Evolutionary conservation across 1,140 invertebrate genomes (phyloP).

Genomic region (Bombus vancouverensis): DNA sequence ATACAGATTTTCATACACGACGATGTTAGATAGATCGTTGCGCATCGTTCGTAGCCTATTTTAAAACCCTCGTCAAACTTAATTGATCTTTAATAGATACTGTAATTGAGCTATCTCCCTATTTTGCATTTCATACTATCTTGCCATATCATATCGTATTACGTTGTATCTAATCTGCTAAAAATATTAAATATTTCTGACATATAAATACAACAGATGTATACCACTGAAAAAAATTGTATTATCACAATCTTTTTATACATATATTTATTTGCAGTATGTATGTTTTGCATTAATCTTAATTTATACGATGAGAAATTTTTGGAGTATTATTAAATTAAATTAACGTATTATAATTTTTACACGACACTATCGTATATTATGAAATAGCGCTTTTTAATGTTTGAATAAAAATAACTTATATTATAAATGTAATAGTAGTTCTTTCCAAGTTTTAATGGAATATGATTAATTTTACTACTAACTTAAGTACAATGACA

Average conservation of each 20-base stretch:
- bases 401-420: not conserved
- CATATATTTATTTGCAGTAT: too few species aligned
- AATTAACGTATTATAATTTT: too few species aligned
- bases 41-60: not conserved
- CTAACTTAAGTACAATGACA: not conserved
- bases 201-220: not conserved
- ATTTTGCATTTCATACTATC: not conserved
- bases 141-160: not conserved
- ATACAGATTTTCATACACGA: not conserved
- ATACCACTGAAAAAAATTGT: not conserved
- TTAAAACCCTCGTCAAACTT: not conserved
- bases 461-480: not conserved
- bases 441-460: too few species aligned
- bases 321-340: too few species aligned
- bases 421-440: not conserved
- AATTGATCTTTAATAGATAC: not conserved
- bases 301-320: too few species aligned
- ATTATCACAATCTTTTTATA: too few species aligned
- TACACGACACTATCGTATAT: too few species aligned
- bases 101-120: not conserved
- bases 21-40: not conserved
- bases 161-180: not conserved
- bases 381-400: not conserved
- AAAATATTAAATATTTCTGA: not conserved
- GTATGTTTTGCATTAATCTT: too few species aligned